Base-by-base conservation (phyloP, 2,797 vertebrate species). In the Leucoraja ocellata region DNA sequence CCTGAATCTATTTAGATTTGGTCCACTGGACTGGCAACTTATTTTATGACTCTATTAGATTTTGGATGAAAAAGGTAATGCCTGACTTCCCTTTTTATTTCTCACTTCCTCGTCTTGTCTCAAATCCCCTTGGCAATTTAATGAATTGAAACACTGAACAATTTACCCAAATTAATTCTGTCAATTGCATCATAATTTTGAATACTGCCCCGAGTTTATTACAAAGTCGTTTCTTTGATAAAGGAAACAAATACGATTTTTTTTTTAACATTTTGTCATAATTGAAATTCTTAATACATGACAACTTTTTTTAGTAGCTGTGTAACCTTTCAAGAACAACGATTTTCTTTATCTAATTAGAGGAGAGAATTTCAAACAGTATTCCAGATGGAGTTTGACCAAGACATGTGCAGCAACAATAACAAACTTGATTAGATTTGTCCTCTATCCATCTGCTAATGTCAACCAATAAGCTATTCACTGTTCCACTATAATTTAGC, bases 91-190 rank as follows among this genome's bases (percentile, higher is more conserved):
- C 80, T 54, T 86, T 16, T 63, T 86, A 86, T 63, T 86, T 5
- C 83, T 86, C 14, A 86, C 28, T 86, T 86, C 28, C 61, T 32
- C 58, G 63, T 86, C 61, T 63, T 61, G n/a, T 63, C 83, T 63
- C 58, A 86, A 86, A 86, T 86, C 46, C 80, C 46, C 80, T 74
- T 25, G 21, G 80, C 54, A 54, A 54, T 83, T 83, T 25, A 83
- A 25, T 36, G 28, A n/a, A 86, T 86, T 86, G 54, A 25, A 4
- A 16, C 83, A 86, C 58, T 86, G 58, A 86, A 61, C 81, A 86
- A 61, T 86, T 65, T 86, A 10, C 58, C 83, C 28, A 65, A 86
- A 86, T 86, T 63, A 86, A 86, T 86, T 86, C 83, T 86, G 81
- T 86, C 54, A n/a, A 63, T 32, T 63, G 58, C 28, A 63, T 63